Base-by-base conservation (phyloP, 1,140 invertebrate genomes). In the Pseudomyrmex pallidus region DNA sequence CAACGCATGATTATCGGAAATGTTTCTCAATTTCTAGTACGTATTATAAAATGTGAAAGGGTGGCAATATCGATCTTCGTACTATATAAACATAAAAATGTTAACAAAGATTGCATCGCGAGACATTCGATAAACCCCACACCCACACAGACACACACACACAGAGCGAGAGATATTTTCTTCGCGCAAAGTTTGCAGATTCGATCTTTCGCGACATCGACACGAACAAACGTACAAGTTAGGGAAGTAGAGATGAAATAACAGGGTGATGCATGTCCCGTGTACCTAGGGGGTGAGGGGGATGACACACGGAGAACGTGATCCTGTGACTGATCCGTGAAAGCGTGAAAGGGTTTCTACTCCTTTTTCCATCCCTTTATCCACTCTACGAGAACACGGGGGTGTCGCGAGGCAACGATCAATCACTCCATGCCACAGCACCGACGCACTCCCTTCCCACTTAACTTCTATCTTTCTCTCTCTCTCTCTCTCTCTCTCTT, bases 371-470 rank as follows among this genome's bases (percentile, higher is more conserved):
- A 92, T 90, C 92, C 91, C 91, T 92, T 92, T 91, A 92, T 91
- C 90, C 88, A 92, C 91, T 92, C 87, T 83, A 82, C 86, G 85
- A 87, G 89, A 90, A 92, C 90, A 90, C 90, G 86, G 87, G 88
- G 91, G 91, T 92, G 90, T 91, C 91, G 87, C 87, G 85, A 90
- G 86, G 88, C 89, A 90, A 92, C 91, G 92, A 94, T 94, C 93
- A 93, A 94, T 93, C 93, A 94, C 91, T 86, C 87, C 77, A 76
- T 72, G 84, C 84, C 86, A 89, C 83, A 85, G 70, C 68, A 67
- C 74, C 77, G 73, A 85, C 72, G 77, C 87, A 85, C 83, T 59
- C 87, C 87, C 84, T 85, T 85, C 59, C 83, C 63, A 82, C 59
- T 61, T 57, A 48, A 63, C 72, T 35, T 35, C 35, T 35, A 35